Conservation (phyloP, 2,797 vertebrate genomes). For the Dendrocincla tyrannina region DNA sequence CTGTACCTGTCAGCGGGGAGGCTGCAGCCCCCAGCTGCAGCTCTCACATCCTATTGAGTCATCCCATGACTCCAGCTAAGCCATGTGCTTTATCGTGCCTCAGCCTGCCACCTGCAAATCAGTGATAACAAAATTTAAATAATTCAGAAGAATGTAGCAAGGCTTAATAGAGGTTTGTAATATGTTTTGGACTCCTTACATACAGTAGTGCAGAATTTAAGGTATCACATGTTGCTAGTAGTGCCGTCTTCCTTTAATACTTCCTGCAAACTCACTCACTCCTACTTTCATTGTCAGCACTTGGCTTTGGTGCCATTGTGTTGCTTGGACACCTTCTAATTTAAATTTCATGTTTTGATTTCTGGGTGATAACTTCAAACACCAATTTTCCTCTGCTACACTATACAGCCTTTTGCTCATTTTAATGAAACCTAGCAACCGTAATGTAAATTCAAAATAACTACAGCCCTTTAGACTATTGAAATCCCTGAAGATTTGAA, state of each 20-base stretch:
- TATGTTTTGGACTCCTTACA: background rate
- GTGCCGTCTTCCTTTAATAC: background rate
- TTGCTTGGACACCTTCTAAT: constrained; percentile 61
- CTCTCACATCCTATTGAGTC: background rate
- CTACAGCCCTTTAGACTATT: constrained; percentile 50
- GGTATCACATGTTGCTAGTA: background rate
- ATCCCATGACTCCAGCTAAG: background rate
- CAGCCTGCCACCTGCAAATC: constrained; percentile 34
- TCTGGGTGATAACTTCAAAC: constrained; percentile 47
- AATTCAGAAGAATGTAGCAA: background rate
- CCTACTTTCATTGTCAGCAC: background rate
- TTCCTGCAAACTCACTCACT: background rate
- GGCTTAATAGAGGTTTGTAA: background rate
- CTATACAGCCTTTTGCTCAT: constrained; percentile 38
- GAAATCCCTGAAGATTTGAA: constrained; percentile 54
- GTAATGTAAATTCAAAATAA: constrained; percentile 60
- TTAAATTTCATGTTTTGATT: constrained; percentile 64
- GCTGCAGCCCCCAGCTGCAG: background rate
- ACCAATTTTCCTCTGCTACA: constrained; percentile 35
- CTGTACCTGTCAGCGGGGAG: background rate
- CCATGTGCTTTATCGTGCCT: background rate
- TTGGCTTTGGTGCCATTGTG: background rate
- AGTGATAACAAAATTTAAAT: constrained; percentile 40
- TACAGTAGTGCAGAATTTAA: background rate
- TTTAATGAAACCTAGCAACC: constrained; percentile 69